These are phyloP conservation scores for Rambutsinella grinnellia DNA, from an alignment of 2,888 invertebrate genomes.

Conservation along the genomic window DNA sequence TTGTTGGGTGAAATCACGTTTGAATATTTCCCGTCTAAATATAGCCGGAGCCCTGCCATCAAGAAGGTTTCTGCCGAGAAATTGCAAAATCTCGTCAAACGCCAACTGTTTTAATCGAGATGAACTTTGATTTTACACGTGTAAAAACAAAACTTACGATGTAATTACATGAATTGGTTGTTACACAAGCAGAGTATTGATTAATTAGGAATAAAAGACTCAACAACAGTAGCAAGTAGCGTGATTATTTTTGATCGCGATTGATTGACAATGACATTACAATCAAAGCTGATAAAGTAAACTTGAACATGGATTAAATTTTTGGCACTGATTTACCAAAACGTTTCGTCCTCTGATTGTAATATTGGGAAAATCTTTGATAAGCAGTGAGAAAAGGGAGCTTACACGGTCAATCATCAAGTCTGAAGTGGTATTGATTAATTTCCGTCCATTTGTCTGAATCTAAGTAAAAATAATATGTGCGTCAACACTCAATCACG, in stretches of 20 bases:
- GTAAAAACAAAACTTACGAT: slow-evolving; percentile 6
- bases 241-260: not conserved
- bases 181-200: no score
- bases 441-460: not conserved
- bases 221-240: no score
- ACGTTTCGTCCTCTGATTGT: no score
- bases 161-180: slow-evolving; percentile 4
- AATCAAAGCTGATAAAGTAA: slow-evolving; percentile 9
- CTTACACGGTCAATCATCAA: not conserved
- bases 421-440: not conserved
- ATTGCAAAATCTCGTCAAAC: no score
- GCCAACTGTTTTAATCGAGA: not conserved
- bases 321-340: slow-evolving; percentile 40
- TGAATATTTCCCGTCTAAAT: no score
- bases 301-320: slow-evolving; percentile 27
- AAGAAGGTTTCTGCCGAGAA: no score
- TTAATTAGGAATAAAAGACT: no score
- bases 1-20: no score
- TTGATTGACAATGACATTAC: slow-evolving; percentile 14
- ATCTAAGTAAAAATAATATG: no score
- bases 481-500: not conserved
- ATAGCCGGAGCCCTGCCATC: no score
- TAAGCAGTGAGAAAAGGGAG: not conserved
- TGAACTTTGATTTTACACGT: slow-evolving; percentile 3
- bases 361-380: no score